Base-by-base conservation (phyloP, 2,113 vertebrate genomes). In the Dryoscopus gambensis region DNA sequence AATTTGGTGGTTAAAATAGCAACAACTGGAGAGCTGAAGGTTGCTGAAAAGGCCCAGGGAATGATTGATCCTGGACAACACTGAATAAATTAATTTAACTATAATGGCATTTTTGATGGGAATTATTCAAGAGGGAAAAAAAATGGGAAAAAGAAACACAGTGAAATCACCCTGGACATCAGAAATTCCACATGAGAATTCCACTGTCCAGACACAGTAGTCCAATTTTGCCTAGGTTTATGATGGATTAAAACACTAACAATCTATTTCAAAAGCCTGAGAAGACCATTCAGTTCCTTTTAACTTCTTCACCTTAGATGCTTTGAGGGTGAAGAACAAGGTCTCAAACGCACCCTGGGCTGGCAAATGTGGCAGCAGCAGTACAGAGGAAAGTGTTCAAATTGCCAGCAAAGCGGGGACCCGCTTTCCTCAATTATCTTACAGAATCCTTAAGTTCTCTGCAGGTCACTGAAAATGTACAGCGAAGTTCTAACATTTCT, bases 231-330 rank as follows among this genome's bases (percentile, higher is more conserved):
- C 37, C n/a, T 21, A 65, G 23, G 18, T 80, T 80, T 73, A 39
- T 0, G 0, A 46, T 2, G 5, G 27, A 65, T 42, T 64, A 30
- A 50, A 52, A 42, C 24, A 31, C 15, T 11, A 52, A 17, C 7
- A 49, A 24, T 11, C 19, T 21, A 33, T 20, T 76, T 57, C 68
- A 91, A 73, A 80, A 73, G 19, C 30, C 8, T 22, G 46, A 86
- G 35, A 40, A 53, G 50, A 64, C 14, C 14, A 59, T 15, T 46
- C 35, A 55, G 37, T 9, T 81, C 37, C 15, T 57, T 4, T 0
- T 5, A 55, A 68, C 21, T 63, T 59, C 47, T 68, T 67, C 3
- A 1, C 22, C 33, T 33, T 20, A 37, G 31, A n/a, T 31, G 11
- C 31, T 60, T 16, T 35, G n/a, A 57, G 84, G 21, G 39, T 1